These are phyloP conservation scores for Drosophila subobscura DNA, from an alignment of 1,140 invertebrate genomes.

Conservation along the genomic window DNA sequence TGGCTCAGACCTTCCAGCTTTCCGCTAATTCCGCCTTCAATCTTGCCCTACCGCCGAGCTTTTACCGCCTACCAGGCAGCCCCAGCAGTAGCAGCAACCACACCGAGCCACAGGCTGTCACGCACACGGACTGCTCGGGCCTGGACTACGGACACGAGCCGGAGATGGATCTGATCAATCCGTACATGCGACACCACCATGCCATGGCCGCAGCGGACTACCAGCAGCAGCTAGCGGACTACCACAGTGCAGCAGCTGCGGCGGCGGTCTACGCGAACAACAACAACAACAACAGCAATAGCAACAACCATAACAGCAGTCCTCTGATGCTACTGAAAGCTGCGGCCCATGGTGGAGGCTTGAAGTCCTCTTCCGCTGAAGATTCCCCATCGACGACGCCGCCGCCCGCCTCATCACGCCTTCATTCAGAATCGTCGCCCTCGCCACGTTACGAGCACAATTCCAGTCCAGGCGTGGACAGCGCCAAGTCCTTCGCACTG, in stretches of 20 bases:
- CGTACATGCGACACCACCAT: slow-evolving; percentile 81
- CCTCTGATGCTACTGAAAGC: slow-evolving; percentile 73
- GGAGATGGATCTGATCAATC: slow-evolving; percentile 80
- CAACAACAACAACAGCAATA: slow-evolving; percentile 54
- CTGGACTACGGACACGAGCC: slow-evolving; percentile 47
- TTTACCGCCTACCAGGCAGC: slow-evolving; percentile 47
- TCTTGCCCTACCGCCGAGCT: slow-evolving; percentile 69
- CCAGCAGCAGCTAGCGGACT: slow-evolving; percentile 77
- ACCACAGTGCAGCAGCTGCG: slow-evolving; percentile 76
- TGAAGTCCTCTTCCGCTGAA: slow-evolving; percentile 59
- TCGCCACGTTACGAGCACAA: slow-evolving; percentile 80
- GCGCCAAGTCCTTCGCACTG: slow-evolving; percentile 78
- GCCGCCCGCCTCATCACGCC: slow-evolving; percentile 65
- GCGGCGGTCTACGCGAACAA: slow-evolving; percentile 75
- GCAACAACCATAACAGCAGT: slow-evolving; percentile 63
- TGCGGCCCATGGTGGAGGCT: slow-evolving; percentile 38
- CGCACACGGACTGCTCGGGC: slow-evolving; percentile 34
- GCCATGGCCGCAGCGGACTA: slow-evolving; percentile 74
- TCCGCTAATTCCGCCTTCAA: slow-evolving; percentile 80
- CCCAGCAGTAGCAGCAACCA: slow-evolving; percentile 28
- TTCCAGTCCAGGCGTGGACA: slow-evolving; percentile 81
- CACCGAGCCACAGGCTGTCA: neutral
- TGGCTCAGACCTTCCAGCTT: slow-evolving; percentile 72
- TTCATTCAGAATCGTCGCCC: slow-evolving; percentile 81
- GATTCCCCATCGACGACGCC: slow-evolving; percentile 76